A percentile compares a stretch with the other conserved stretches of the same genome.
phyloP scores from a whole-genome alignment of 2,888 invertebrate species.

The Parapristionchus giblindavisi region DNA sequence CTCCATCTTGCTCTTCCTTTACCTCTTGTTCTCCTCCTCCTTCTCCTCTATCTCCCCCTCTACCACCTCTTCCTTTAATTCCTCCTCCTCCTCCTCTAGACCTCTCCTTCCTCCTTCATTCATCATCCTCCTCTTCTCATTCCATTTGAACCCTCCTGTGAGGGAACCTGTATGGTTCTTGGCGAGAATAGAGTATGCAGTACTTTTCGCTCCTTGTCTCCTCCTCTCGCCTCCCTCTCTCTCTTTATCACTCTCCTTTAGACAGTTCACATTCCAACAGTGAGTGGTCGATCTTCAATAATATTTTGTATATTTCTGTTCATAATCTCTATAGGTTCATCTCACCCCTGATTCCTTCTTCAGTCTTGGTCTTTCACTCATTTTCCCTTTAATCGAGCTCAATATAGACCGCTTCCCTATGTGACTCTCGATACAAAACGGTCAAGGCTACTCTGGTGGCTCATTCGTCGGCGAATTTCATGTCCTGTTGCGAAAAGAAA shows the following conservation, averaged over 20 bases:
- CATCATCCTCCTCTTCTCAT: background rate
- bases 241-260: too few relatives aligned
- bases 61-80: background rate
- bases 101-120: background rate
- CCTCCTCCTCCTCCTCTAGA: background rate
- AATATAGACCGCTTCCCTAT: too few relatives aligned
- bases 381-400: too few relatives aligned
- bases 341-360: background rate
- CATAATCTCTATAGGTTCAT: slow-evolving; percentile 10
- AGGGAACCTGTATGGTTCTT: background rate
- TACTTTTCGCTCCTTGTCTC: background rate
- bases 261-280: too few relatives aligned
- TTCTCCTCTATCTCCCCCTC: background rate
- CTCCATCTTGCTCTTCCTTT: too few relatives aligned
- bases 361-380: too few relatives aligned
- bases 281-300: too few relatives aligned
- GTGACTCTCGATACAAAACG: too few relatives aligned
- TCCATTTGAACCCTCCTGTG: background rate
- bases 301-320: background rate
- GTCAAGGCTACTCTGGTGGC: too few relatives aligned
- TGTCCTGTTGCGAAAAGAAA: too few relatives aligned
- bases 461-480: too few relatives aligned
- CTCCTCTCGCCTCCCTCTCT: background rate
- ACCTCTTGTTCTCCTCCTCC: too few relatives aligned
- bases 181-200: background rate